Conservation (phyloP, 2,888 invertebrate genomes). For the Hoplodrina ambigua region DNA sequence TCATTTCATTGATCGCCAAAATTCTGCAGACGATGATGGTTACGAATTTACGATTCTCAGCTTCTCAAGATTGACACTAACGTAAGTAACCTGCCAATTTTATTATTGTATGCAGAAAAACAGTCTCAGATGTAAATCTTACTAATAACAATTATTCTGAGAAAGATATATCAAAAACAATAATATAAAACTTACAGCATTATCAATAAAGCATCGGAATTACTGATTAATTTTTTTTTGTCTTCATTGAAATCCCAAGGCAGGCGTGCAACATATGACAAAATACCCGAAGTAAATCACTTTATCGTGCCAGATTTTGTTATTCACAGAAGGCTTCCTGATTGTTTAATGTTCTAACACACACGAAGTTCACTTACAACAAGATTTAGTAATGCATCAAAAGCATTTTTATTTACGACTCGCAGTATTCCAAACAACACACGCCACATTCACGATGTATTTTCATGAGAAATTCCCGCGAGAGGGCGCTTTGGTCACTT, state of each 20-base stretch:
- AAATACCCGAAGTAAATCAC: conserved; percentile 84
- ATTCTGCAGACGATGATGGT: conserved; percentile 64
- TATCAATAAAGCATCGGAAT: conserved; percentile 87
- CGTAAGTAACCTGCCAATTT: conserved; percentile 78
- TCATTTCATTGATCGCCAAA: conserved; percentile 48
- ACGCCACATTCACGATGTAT: conserved; percentile 90
- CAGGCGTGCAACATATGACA: conserved; percentile 90
- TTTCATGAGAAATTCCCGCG: conserved; percentile 80
- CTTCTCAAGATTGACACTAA: conserved; percentile 61
- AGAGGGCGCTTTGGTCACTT: conserved; percentile 76
- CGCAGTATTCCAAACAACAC: conserved; percentile 89
- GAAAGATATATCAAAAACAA: conserved; percentile 65
- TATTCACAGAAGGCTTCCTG: conserved; percentile 69
- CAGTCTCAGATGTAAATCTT: conserved; percentile 39
- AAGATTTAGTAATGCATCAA: conserved; percentile 77
- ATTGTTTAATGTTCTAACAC: conserved; percentile 74
- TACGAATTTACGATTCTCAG: conserved; percentile 63
- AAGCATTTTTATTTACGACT: conserved; percentile 90
- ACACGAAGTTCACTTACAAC: conserved; percentile 76
- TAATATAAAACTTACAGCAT: conserved; percentile 85
- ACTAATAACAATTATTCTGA: conserved; percentile 43
- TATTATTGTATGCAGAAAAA: conserved; percentile 65
- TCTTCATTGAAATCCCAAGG: conserved; percentile 87
- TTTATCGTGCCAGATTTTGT: conserved; percentile 69
- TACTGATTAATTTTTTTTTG: conserved; percentile 87